Evolutionary conservation across 2,797 vertebrate genomes (phyloP), one percentile per base, ranked within the genome.

Genomic region (Microctenopoma stevenorrisi): DNA sequence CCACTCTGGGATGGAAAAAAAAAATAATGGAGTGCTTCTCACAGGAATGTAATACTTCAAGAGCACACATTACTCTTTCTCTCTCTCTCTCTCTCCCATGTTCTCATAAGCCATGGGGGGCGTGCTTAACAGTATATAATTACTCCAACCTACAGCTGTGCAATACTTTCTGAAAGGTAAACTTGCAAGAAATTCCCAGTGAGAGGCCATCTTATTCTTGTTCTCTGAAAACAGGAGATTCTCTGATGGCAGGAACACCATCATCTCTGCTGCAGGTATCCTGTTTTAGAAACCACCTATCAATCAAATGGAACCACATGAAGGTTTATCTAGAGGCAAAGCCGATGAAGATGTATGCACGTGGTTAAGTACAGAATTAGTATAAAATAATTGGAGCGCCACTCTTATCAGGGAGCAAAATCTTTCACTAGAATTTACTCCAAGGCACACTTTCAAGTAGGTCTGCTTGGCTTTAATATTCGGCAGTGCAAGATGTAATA

Each of bases 11-110:
- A 40, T 53, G 52, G 1, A 37, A 58, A 78, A 85, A 78, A 88
- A 86, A 56, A 71, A 33, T 59, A 63, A 63, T 64, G 47, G 73
- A 87, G 73, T 76, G 74, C 77, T 85, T 84, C 89, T 89, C 78
- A 0, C 68, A 88, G 89, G 88, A 91, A 84, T 90, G 81, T 60
- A 84, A 88, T 68, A 77, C 81, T 88, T 91, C 90, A 91, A 90
- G 76, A 85, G 85, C 86, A 80, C 72, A 84, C 61, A 64, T 79
- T 84, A 64, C 72, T 68, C 53, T 22, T 2, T 68, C 71, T 72
- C 66, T 43, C 59, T 43, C 53, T 22, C 71, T 72, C 66, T 43
- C 59, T 43, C 62, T 64, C 71, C 74, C 53, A 61, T 79, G 80
- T 85, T 90, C 68, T 77, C 68, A 44, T 42, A 73, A 81, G 78